These are phyloP conservation scores for Tenthredo scrophulariae DNA, from an alignment of 2,888 invertebrate species.

Conservation along the genomic window DNA sequence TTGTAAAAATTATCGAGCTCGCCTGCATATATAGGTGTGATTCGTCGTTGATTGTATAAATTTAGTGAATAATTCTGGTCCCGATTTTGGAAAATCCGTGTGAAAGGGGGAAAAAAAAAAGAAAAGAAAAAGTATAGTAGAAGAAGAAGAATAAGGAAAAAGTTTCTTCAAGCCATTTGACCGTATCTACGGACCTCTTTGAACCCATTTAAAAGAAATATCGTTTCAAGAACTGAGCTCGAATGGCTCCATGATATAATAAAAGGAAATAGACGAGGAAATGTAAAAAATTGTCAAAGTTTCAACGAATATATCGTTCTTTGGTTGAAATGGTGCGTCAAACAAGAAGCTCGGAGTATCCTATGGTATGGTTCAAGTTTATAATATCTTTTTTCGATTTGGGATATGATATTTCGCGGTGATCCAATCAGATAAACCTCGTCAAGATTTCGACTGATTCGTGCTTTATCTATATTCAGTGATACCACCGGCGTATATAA, in stretches of 20 bases:
- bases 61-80: background rate
- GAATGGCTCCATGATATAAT: constrained; percentile 26
- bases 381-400: constrained; percentile 2
- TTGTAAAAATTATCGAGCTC: background rate
- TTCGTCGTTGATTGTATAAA: background rate
- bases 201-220: constrained; percentile 45
- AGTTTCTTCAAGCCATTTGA: constrained; percentile 26
- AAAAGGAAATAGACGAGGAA: constrained; percentile 39
- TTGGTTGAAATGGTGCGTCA: constrained; percentile 27
- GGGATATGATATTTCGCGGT: background rate
- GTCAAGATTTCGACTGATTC: background rate
- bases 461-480: background rate
- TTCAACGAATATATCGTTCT: constrained; percentile 24
- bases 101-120: background rate
- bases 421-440: background rate
- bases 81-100: background rate
- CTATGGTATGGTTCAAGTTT: background rate
- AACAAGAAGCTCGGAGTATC: background rate
- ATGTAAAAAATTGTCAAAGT: constrained; percentile 41
- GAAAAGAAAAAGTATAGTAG: background rate
- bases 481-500: background rate
- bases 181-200: constrained; percentile 38
- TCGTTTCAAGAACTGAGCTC: constrained; percentile 40
- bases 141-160: background rate
- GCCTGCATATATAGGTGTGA: too few relatives aligned